These are phyloP conservation scores for Ammodytes dubius DNA, from an alignment of 2,113 vertebrate genomes.

Conservation along the genomic window DNA sequence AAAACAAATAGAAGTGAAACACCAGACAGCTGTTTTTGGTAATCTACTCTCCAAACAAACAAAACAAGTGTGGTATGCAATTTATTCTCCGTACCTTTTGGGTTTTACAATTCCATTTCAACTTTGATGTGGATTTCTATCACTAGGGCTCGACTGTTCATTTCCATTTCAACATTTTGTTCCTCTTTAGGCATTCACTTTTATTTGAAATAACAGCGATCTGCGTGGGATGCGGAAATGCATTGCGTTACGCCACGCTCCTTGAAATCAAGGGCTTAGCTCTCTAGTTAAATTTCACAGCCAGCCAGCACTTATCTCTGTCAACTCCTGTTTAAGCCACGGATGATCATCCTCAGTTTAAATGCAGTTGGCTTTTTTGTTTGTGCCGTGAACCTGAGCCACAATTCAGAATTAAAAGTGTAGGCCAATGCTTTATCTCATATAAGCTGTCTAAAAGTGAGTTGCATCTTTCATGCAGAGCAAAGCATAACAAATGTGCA, in stretches of 20 bases:
- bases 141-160: constrained; percentile 24
- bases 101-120: constrained; percentile 26
- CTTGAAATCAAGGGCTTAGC: constrained; percentile 68
- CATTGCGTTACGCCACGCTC: constrained; percentile 64
- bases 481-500: constrained; percentile 46
- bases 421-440: constrained; percentile 23
- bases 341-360: constrained; percentile 53
- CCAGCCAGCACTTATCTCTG: constrained; percentile 65
- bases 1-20: constrained; percentile 18
- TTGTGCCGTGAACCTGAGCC: constrained; percentile 45
- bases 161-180: constrained; percentile 47
- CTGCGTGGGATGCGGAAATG: constrained; percentile 62
- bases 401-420: constrained; percentile 40
- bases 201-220: constrained; percentile 63
- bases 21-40: constrained; percentile 40
- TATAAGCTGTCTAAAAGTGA: constrained; percentile 24
- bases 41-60: constrained; percentile 33
- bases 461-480: constrained; percentile 34
- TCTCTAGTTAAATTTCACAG: constrained; percentile 73
- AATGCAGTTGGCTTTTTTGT: constrained; percentile 55
- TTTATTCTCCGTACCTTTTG: constrained; percentile 22
- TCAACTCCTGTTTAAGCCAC: constrained; percentile 64
- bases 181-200: constrained; percentile 52
- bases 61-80: background rate
- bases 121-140: constrained; percentile 45